phyloP scores from a whole-genome alignment of 2,113 vertebrate genomes.

The Pampusana beccarii region DNA sequence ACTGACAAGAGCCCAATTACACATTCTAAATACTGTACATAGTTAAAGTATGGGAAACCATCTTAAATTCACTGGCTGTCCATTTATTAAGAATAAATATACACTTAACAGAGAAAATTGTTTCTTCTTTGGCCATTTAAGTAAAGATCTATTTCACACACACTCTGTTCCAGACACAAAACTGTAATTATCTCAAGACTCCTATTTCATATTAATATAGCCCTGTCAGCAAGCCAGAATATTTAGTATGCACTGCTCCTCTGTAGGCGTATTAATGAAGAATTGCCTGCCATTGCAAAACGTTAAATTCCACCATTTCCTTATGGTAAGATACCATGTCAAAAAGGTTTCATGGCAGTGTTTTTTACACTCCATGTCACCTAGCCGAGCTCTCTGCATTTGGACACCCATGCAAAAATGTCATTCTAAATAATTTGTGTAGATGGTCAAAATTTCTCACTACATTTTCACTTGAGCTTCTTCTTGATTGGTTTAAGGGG shows the following conservation, averaged over 20 bases:
- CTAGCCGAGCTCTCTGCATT: background rate
- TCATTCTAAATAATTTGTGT: background rate
- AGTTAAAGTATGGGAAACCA: background rate
- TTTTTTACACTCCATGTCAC: background rate
- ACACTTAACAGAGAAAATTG: background rate
- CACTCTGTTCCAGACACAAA: constrained; percentile 3
- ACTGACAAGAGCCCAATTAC: background rate
- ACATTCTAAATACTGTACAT: background rate
- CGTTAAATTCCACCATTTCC: background rate
- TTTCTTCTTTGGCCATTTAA: background rate
- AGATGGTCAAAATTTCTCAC: background rate
- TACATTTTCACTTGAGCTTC: background rate
- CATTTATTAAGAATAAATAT: constrained; percentile 13
- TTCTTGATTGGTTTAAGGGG: background rate
- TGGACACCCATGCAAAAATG: background rate
- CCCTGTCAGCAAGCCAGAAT: constrained; percentile 1
- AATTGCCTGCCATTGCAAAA: background rate
- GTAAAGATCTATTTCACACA: constrained; percentile 17
- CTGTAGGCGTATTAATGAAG: constrained; percentile 6
- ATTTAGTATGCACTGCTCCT: background rate
- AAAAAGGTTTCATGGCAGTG: background rate
- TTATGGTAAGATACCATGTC: background rate
- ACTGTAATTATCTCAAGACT: constrained; percentile 14
- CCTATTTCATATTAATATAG: background rate
- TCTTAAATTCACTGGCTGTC: background rate